Percentiles rank a stretch among this genome's conserved stretches.
Conservation (phyloP, 2,113 vertebrate genomes). For the Trachemys scripta region DNA sequence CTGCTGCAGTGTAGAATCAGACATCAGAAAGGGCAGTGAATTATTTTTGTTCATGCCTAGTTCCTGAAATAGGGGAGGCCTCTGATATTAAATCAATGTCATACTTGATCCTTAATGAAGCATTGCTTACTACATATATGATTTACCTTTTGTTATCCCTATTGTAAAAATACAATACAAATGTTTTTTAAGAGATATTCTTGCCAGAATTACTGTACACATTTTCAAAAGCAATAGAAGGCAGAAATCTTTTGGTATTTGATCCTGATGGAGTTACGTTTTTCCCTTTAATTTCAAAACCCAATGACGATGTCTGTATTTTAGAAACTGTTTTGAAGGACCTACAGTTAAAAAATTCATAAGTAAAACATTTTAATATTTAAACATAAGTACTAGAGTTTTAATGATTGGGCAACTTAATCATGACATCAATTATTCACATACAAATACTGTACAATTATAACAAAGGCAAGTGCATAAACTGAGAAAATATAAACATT, state of each 20-base stretch:
- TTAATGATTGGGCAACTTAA: conserved; percentile 23
- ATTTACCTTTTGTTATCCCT: conserved; percentile 15
- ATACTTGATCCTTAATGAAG: conserved; percentile 32
- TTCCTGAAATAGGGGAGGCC: not conserved
- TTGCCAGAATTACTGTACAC: not conserved
- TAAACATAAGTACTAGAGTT: conserved; percentile 23
- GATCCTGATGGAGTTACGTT: not conserved
- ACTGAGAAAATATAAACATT: not conserved
- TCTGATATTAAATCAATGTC: not conserved
- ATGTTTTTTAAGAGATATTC: conserved; percentile 6
- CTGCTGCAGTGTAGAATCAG: not conserved
- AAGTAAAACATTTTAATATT: conserved; percentile 24
- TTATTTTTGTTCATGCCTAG: not conserved
- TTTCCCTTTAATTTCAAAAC: conserved; percentile 6
- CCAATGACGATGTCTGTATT: conserved; percentile 19
- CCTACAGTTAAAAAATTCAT: not conserved
- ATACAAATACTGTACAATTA: conserved; percentile 22
- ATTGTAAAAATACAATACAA: conserved; percentile 42
- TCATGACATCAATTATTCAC: conserved; percentile 30
- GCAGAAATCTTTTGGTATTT: conserved; percentile 12
- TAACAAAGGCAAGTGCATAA: not conserved
- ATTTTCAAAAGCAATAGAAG: not conserved
- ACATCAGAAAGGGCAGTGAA: not conserved
- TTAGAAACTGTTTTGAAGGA: conserved; percentile 33
- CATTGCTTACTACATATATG: not conserved